Evolutionary conservation across 2,888 invertebrate species (phyloP).

Genomic region (Thelaira solivaga): DNA sequence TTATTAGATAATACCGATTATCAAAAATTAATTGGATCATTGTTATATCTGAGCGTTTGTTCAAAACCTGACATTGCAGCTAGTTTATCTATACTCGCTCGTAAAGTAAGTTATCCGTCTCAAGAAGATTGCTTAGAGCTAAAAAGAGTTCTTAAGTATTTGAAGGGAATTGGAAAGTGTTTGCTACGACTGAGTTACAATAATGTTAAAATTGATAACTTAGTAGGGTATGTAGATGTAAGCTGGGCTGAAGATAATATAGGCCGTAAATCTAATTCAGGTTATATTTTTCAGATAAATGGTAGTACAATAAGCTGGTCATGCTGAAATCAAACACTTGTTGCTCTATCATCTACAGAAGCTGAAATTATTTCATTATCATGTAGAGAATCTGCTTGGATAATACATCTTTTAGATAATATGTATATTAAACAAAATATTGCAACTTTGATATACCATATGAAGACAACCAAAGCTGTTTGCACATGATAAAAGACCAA

Average conservation of each 20-base stretch:
- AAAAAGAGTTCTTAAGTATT: not conserved
- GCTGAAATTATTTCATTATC: too few species aligned
- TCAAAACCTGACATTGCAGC: conserved; percentile 4
- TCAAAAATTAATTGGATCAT: not conserved
- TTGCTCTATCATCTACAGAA: too few species aligned
- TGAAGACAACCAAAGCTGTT: too few species aligned
- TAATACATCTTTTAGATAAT: too few species aligned
- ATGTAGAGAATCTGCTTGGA: too few species aligned
- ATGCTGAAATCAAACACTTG: too few species aligned
- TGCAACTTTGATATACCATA: too few species aligned
- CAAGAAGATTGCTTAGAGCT: not conserved
- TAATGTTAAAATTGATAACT: too few species aligned
- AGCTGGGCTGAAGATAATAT: not conserved
- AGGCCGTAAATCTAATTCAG: not conserved
- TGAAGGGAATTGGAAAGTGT: not conserved
- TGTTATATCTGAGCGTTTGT: conserved; percentile 7
- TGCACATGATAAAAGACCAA: too few species aligned
- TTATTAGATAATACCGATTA: not conserved
- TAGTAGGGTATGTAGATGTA: not conserved
- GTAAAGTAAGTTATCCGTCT: not conserved
- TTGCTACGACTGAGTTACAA: not conserved
- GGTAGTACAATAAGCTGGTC: too few species aligned
- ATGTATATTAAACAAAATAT: too few species aligned
- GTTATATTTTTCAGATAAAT: not conserved
- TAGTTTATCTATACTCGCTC: not conserved